Percentiles rank a stretch among this genome's conserved stretches.
phyloP scores from a whole-genome alignment of 1,140 invertebrate genomes.

The Drosophila nebulosa region DNA sequence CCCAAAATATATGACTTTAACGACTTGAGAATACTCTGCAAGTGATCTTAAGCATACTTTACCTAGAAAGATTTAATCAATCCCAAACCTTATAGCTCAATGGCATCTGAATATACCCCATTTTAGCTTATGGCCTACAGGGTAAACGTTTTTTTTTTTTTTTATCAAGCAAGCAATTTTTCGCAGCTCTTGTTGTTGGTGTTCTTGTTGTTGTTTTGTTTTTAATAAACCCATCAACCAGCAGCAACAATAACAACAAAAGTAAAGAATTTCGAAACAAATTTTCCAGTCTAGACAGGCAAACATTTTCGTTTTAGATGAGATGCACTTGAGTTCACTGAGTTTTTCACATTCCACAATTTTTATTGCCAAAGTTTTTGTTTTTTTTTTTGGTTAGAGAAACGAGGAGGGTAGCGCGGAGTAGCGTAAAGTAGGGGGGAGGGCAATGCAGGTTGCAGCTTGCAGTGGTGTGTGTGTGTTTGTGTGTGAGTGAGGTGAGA shows the following conservation, averaged over 20 bases:
- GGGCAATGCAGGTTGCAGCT: background rate
- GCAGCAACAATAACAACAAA: background rate
- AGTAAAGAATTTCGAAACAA: conserved; percentile 13
- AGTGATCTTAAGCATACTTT: too few relatives aligned
- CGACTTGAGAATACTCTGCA: background rate
- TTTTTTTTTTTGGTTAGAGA: background rate
- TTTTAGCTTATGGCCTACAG: too few relatives aligned
- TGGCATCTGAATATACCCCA: too few relatives aligned
- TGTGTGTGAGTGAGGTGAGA: too few relatives aligned
- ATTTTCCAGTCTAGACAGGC: conserved; percentile 42
- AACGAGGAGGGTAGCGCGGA: background rate
- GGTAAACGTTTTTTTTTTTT: too few relatives aligned
- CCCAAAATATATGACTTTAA: background rate
- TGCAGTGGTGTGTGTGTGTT: too few relatives aligned
- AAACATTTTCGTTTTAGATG: conserved; percentile 32
- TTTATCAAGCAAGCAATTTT: conserved; percentile 15
- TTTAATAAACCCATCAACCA: conserved; percentile 30
- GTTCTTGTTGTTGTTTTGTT: conserved; percentile 17
- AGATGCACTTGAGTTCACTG: conserved; percentile 32
- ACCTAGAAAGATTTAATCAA: too few relatives aligned
- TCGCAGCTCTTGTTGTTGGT: background rate
- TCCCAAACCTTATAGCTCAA: too few relatives aligned
- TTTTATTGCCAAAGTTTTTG: conserved; percentile 38
- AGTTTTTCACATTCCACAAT: conserved; percentile 28
- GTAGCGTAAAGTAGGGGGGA: background rate